Base-by-base conservation (phyloP, 2,888 invertebrate species). In the Argyresthia goedartella region DNA sequence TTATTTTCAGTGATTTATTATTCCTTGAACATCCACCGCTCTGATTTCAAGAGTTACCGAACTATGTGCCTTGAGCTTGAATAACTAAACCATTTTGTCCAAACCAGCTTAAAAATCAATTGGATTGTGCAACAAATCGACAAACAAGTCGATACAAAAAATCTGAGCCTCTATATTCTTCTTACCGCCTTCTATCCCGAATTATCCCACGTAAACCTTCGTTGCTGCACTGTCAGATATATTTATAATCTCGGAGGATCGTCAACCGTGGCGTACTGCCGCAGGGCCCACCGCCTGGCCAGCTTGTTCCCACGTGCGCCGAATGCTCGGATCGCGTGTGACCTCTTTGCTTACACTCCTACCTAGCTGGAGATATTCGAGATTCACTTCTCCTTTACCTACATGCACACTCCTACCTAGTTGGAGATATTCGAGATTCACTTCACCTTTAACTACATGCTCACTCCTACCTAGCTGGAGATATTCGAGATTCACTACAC, bases 301-400 rank as follows among this genome's bases (percentile, higher is more conserved):
- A 67, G 61, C 64, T 71, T 73, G 72, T 86, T 86, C 86, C 86
- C 86, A 85, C 86, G 84, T 86, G 86, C 75, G 68, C 77, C 64
- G 79, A 86, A 85, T 85, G 84, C 79, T 80, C 69, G 73, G 74
- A 82, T 86, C 81, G 85, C 86, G 84, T 86, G 86, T 72, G 79
- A 81, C 80, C 81, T 76, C 73, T 69, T 71, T 63, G 44, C 44
- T 43, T 34, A 43, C 50, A 51, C 9, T 39, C 39, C 4, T 11
- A 39, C 39, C 39, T 39, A 4, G 11, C 2, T 9, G 13, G 3
- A 14, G 13, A 4, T 9, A 41, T 13, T 41, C 41, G 41, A 7
- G 41, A n/a, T n/a, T n/a, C n/a, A n/a, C n/a, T n/a, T n/a, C n/a
- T n/a, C n/a, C n/a, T n/a, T n/a, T n/a, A n/a, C n/a, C n/a, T n/a